phyloP scores from a whole-genome alignment of 2,888 invertebrate genomes.

The Ormyrus thymus region DNA sequence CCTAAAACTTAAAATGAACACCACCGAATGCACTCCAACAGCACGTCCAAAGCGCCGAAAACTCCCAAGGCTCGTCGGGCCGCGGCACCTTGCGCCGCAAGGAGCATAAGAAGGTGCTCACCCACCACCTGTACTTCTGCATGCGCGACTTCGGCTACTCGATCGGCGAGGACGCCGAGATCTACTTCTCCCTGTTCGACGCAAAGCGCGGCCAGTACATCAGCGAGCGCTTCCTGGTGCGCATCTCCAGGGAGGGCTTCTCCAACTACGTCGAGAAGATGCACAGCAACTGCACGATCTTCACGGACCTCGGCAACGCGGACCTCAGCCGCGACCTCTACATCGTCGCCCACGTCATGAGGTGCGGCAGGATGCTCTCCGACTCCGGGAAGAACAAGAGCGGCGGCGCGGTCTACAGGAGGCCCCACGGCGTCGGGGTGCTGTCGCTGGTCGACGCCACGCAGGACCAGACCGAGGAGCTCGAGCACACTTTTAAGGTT shows the following conservation, averaged over 20 bases:
- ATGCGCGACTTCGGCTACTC: conserved; percentile 92
- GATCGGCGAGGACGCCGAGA: conserved; percentile 90
- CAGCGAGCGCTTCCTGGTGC: conserved; percentile 92
- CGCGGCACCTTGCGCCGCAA: conserved; percentile 79
- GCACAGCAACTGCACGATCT: conserved; percentile 91
- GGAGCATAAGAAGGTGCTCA: conserved; percentile 79
- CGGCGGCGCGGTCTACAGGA: conserved; percentile 77
- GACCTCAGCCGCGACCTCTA: conserved; percentile 91
- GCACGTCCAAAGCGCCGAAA: conserved; percentile 78
- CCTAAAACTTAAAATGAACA: neutral
- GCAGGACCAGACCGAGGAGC: conserved; percentile 81
- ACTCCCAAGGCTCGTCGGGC: conserved; percentile 75
- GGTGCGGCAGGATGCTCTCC: conserved; percentile 90
- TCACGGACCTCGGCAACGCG: conserved; percentile 88
- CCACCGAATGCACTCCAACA: conserved; percentile 58
- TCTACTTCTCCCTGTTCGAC: conserved; percentile 91
- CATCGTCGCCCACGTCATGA: conserved; percentile 92
- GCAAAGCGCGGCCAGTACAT: conserved; percentile 85
- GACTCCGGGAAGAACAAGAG: conserved; percentile 76
- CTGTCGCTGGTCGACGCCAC: conserved; percentile 83
- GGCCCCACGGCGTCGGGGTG: conserved; percentile 93
- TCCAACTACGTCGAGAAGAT: conserved; percentile 91
- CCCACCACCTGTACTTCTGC: conserved; percentile 90
- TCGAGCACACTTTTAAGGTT: conserved; percentile 87
- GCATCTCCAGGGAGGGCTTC: conserved; percentile 92